Evolutionary conservation across 2,113 vertebrate genomes (phyloP).

Genomic region (Notiomystis cincta): DNA sequence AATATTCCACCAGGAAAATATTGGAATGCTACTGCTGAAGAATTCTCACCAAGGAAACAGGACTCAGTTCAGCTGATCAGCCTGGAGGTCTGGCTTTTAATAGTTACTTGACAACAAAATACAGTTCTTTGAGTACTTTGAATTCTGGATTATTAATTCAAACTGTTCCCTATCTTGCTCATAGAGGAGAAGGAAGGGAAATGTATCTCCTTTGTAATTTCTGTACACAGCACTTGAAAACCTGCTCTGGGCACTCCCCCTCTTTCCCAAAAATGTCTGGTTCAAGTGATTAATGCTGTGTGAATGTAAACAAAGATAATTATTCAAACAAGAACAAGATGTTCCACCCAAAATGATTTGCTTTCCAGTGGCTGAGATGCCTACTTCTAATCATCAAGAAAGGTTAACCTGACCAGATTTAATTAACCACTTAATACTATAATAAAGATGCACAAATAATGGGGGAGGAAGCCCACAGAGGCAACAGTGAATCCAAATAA

Average conservation of each 20-base stretch:
- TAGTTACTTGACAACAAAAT: not conserved
- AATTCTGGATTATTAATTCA: not conserved
- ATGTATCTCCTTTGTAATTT: not conserved
- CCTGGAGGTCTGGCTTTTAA: not conserved
- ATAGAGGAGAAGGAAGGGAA: not conserved
- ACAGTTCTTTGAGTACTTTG: not conserved
- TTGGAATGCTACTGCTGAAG: not conserved
- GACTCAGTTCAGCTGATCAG: not conserved
- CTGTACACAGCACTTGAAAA: not conserved
- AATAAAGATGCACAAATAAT: not conserved
- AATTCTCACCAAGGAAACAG: not conserved
- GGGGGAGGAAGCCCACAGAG: not conserved
- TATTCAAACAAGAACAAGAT: constrained; percentile 41
- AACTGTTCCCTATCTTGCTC: not conserved
- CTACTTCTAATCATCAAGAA: not conserved
- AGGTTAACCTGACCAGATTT: constrained; percentile 46
- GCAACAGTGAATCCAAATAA: not conserved
- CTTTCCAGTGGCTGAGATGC: not conserved
- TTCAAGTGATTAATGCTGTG: constrained; percentile 23
- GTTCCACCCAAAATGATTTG: constrained; percentile 22
- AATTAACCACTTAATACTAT: constrained; percentile 17
- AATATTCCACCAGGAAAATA: not conserved
- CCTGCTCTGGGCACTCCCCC: not conserved
- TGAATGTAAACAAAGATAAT: constrained; percentile 59
- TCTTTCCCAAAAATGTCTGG: not conserved